Evolutionary conservation across 2,888 invertebrate genomes (phyloP).

Genomic region (Leptarthrus brevirostris): DNA sequence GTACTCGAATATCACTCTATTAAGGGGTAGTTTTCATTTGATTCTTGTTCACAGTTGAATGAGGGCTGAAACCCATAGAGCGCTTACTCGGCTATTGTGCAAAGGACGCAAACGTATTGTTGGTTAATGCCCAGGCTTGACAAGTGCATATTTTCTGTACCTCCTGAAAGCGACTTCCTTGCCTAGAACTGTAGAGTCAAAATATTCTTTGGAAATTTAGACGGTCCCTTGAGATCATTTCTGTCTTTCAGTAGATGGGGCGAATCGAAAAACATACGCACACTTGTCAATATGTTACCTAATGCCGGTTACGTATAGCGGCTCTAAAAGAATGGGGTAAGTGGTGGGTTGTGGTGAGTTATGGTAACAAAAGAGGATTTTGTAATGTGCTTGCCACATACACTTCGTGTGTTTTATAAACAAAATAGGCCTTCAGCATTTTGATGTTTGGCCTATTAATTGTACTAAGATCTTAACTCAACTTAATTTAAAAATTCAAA

Average conservation of each 20-base stretch:
- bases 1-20: conserved; percentile 58
- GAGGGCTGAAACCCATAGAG: conserved; percentile 3
- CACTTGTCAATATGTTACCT: conserved; percentile 54
- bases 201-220: conserved; percentile 46
- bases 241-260: conserved; percentile 5
- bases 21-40: conserved; percentile 66
- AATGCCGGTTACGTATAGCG: conserved; percentile 38
- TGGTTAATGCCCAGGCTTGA: conserved; percentile 49
- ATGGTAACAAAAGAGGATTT: too few species aligned
- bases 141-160: conserved; percentile 52
- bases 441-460: too few species aligned
- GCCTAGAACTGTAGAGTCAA: conserved; percentile 45
- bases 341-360: too few species aligned
- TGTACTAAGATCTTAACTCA: too few species aligned
- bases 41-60: conserved; percentile 58
- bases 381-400: too few species aligned
- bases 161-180: neutral
- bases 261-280: conserved; percentile 52
- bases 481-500: too few species aligned
- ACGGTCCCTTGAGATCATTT: conserved; percentile 33
- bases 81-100: conserved; percentile 10
- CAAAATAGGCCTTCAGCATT: too few species aligned
- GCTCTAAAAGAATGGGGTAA: neutral
- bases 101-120: conserved; percentile 51
- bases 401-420: too few species aligned